Evolutionary conservation across 2,113 vertebrate species (phyloP).

Genomic region (Oncorhynchus masou): DNA sequence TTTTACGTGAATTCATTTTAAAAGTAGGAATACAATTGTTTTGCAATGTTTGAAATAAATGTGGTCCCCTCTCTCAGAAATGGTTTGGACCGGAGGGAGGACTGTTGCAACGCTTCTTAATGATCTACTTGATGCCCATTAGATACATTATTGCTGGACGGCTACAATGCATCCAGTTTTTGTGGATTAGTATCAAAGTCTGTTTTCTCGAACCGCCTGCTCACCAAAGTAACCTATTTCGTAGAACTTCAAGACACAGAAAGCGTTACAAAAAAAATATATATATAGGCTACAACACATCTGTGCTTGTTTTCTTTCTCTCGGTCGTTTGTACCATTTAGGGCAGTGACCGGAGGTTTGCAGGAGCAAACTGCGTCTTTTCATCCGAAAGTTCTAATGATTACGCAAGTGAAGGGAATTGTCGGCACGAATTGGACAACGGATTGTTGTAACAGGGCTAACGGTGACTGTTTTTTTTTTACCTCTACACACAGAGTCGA

Average conservation of each 20-base stretch:
- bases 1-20: background rate
- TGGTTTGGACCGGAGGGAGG: slow-evolving; percentile 55
- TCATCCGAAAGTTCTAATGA: slow-evolving; percentile 53
- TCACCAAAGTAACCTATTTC: background rate
- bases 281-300: slow-evolving; percentile 16
- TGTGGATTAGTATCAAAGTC: background rate
- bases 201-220: background rate
- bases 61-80: slow-evolving; percentile 14
- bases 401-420: slow-evolving; percentile 10
- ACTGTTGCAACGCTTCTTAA: slow-evolving; percentile 64
- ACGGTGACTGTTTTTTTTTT: background rate
- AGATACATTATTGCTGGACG: slow-evolving; percentile 33
- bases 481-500: slow-evolving; percentile 16
- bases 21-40: background rate
- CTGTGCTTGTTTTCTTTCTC: slow-evolving; percentile 16
- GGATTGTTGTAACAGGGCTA: slow-evolving; percentile 11
- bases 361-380: slow-evolving; percentile 55
- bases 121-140: slow-evolving; percentile 36
- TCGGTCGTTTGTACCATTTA: slow-evolving; percentile 22
- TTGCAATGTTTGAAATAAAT: background rate
- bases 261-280: slow-evolving; percentile 4
- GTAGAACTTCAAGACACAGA: background rate
- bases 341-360: slow-evolving; percentile 49
- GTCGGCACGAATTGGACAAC: background rate
- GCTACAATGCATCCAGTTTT: background rate